Base-by-base conservation (phyloP, 2,888 invertebrate genomes). In the Ypsolopha scabrella region DNA sequence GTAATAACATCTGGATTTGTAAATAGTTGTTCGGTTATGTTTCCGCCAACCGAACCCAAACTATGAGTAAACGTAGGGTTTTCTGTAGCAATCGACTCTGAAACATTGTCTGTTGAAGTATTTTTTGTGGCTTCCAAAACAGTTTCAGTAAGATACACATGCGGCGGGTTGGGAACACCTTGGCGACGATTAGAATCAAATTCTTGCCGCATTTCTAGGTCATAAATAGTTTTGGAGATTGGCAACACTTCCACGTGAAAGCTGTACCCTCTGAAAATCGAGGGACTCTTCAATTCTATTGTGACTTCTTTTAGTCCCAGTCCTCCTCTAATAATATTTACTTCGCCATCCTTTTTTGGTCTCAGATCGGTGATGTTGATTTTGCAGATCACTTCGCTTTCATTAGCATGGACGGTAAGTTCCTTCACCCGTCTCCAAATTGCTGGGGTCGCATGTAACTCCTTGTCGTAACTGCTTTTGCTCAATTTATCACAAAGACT, bases 191-290 rank as follows among this genome's bases (percentile, higher is more conserved):
- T 24, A 4, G 24, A 24, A 3, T 24, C 24, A 24, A 24, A 24
- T 24, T 24, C 24, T 24, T 24, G 24, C 4, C 24, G 24, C 24
- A 24, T 24, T 24, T 24, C 24, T 24, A 24, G 24, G 24, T 24
- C 24, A 4, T 24, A 24, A 6, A 41, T 10, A 41, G n/a, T 13
- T n/a, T 13, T 41, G 11, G 41, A n/a, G 13, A 41, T 11, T 10
- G 41, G 11, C 7, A 41, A 41, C 3, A 41, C 77, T 62, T 77
- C 64, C 1, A 85, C 61, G 34, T 41, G 41, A 10, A 41, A 41
- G 41, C 13, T 41, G 41, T 11, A 41, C n/a, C 41, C 41, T 6
- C 41, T n/a, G 1, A 41, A 7, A 3, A n/a, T n/a, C 11, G 41
- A 7, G n/a, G 41, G 41, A 41, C 41, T 41, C 7, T 13, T 41